A percentile compares a stretch with the other conserved stretches of the same genome.
Evolutionary conservation across 2,797 vertebrate species (phyloP).

Genomic region (Rhabdophis nuchalis): DNA sequence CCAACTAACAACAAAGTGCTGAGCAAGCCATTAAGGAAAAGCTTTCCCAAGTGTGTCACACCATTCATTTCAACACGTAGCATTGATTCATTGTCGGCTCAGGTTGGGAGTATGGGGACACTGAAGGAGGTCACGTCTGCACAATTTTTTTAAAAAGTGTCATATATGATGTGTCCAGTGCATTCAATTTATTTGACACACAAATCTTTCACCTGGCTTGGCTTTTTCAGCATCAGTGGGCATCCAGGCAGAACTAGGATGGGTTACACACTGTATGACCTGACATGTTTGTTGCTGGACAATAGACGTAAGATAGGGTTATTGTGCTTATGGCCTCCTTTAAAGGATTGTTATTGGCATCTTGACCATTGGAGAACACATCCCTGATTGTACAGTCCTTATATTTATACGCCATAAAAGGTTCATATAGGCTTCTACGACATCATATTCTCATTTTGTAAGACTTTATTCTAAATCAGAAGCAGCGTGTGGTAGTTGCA

Average conservation of each 20-base stretch:
- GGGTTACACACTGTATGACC: neutral
- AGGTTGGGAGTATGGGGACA: neutral
- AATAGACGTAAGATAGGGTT: neutral
- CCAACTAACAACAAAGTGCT: slow-evolving; percentile 7
- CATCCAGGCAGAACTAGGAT: neutral
- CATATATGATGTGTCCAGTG: neutral
- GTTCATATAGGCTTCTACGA: neutral
- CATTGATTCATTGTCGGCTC: neutral
- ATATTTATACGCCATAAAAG: neutral
- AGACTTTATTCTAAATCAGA: neutral
- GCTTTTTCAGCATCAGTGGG: neutral
- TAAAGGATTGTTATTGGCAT: neutral
- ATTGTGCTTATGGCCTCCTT: neutral
- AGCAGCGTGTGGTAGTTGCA: neutral
- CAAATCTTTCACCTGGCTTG: neutral
- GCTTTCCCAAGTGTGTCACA: neutral
- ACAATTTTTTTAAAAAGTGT: neutral
- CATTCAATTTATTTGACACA: neutral
- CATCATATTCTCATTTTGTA: neutral
- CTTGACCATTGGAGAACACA: neutral
- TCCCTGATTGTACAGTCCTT: neutral
- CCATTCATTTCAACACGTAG: neutral
- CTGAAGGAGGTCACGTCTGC: neutral
- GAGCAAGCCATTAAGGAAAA: neutral
- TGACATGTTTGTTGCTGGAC: neutral